Evolutionary conservation across 2,797 vertebrate genomes (phyloP).

Genomic region (Sphenopsis melanotis): DNA sequence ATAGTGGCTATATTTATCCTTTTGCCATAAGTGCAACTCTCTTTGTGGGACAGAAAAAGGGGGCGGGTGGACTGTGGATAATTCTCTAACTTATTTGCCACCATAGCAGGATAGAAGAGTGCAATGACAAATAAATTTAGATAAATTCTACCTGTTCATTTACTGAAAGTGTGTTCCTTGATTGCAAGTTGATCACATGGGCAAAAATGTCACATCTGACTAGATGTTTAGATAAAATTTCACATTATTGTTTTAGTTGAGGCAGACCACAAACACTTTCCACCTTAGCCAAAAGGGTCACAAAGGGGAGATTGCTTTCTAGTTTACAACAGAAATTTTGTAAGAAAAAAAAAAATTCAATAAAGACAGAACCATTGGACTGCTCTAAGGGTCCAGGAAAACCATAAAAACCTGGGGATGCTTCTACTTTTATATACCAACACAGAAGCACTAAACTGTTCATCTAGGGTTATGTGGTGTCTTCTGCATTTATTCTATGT

Average conservation of each 20-base stretch:
- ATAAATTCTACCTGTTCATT: not conserved
- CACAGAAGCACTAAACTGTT: not conserved
- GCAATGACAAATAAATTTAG: not conserved
- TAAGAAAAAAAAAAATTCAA: not conserved
- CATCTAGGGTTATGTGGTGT: not conserved
- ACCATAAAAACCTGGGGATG: not conserved
- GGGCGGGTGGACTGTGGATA: rapidly evolving
- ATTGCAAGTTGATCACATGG: not conserved
- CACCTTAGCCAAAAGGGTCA: not conserved
- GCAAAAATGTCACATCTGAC: not conserved
- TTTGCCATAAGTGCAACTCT: not conserved
- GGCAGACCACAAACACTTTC: not conserved
- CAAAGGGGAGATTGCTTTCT: not conserved
- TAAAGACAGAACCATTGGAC: not conserved
- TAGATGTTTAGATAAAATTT: not conserved
- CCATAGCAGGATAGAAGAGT: not conserved
- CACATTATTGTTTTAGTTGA: not conserved
- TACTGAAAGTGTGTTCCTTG: not conserved
- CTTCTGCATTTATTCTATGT: not conserved
- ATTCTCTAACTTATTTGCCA: not conserved
- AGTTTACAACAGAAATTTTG: not conserved
- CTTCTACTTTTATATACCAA: not conserved
- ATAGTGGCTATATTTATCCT: not conserved
- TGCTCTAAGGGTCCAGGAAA: not conserved
- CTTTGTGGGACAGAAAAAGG: not conserved